phyloP scores from a whole-genome alignment of 1,140 invertebrate genomes.

The Ooceraea biroi region DNA sequence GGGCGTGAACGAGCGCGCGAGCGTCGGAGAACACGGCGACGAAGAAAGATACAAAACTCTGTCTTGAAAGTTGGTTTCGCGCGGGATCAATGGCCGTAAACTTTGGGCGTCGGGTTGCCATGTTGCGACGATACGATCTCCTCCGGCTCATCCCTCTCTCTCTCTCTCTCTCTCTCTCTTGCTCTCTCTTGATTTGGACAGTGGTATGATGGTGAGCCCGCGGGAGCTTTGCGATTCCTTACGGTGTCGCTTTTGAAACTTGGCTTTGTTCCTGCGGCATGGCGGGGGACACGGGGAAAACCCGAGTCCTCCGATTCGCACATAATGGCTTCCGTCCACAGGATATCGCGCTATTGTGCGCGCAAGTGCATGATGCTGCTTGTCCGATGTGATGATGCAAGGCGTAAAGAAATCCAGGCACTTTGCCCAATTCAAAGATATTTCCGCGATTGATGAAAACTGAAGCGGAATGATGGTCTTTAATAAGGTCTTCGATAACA shows the following conservation, averaged over 20 bases:
- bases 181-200: slow-evolving; percentile 14
- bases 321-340: not conserved
- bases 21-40: not conserved
- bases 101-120: slow-evolving; percentile 24
- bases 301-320: slow-evolving; percentile 14
- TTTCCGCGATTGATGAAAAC: too few relatives aligned
- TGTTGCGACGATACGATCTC: slow-evolving; percentile 48
- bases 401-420: not conserved
- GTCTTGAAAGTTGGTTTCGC: slow-evolving; percentile 54
- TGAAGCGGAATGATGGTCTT: too few relatives aligned
- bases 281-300: not conserved
- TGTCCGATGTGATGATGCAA: not conserved
- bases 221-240: slow-evolving; percentile 17
- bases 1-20: slow-evolving; percentile 75
- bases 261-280: slow-evolving; percentile 14
- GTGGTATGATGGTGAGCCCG: not conserved
- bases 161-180: too few relatives aligned
- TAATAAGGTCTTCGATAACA: too few relatives aligned
- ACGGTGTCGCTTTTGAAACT: slow-evolving; percentile 42
- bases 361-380: not conserved
- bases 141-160: slow-evolving; percentile 36
- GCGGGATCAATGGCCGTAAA: slow-evolving; percentile 52
- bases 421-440: not conserved
- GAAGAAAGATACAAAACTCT: slow-evolving; percentile 71
- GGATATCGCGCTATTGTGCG: not conserved